These are phyloP conservation scores for Formica selysi DNA, from an alignment of 1,140 invertebrate species.

Conservation along the genomic window DNA sequence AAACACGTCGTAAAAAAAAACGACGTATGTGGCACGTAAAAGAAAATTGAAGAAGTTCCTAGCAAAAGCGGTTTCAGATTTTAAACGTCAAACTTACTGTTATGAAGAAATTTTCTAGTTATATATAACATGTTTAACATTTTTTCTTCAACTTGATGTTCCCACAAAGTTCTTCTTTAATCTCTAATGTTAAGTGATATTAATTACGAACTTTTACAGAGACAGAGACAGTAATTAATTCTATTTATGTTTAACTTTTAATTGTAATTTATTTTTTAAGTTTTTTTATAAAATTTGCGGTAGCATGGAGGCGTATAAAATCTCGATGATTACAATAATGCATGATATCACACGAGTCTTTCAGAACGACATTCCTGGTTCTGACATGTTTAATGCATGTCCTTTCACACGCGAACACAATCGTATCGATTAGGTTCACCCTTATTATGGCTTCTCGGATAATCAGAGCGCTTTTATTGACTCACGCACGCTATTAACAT, in stretches of 20 bases:
- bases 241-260: not conserved
- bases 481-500: slow-evolving; percentile 67
- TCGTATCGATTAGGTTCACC: slow-evolving; percentile 50
- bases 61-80: slow-evolving; percentile 2
- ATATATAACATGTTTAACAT: not conserved
- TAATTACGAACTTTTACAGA: not conserved
- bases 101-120: not conserved
- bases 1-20: slow-evolving; percentile 12
- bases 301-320: not conserved
- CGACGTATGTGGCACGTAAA: not conserved
- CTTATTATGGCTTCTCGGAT: slow-evolving; percentile 49
- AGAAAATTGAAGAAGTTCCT: not conserved
- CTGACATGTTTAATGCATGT: slow-evolving; percentile 36
- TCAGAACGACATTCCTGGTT: slow-evolving; percentile 27
- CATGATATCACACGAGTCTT: slow-evolving; percentile 25
- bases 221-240: not conserved
- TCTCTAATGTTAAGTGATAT: not conserved
- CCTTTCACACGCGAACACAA: slow-evolving; percentile 30
- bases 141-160: not conserved
- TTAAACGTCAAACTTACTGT: not conserved
- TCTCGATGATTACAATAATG: not conserved
- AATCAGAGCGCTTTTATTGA: slow-evolving; percentile 54
- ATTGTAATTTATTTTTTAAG: not conserved
- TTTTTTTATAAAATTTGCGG: not conserved
- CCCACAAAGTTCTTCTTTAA: not conserved